Evolutionary conservation across 2,113 vertebrate species (phyloP).

Genomic region (Aldabrachelys gigantea): DNA sequence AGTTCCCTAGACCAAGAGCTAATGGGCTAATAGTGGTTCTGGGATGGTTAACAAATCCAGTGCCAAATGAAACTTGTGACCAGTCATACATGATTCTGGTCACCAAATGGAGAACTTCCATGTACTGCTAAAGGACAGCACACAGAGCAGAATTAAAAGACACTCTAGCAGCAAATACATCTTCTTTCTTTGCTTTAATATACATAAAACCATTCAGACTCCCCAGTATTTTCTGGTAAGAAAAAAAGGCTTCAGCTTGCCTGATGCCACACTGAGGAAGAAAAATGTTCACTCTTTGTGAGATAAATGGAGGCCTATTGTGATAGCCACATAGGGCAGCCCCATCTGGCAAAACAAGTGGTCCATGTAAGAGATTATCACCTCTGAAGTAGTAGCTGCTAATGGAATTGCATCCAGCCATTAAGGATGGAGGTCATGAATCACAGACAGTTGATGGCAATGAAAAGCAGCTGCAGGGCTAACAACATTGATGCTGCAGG

Average conservation of each 20-base stretch:
- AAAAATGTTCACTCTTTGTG: not conserved
- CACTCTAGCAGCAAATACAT: not conserved
- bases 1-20: not conserved
- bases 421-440: not conserved
- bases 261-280: not conserved
- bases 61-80: conserved; percentile 8
- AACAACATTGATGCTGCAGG: not conserved
- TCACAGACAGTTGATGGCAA: not conserved
- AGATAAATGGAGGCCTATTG: not conserved
- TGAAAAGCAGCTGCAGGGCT: not conserved
- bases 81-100: not conserved
- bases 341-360: not conserved
- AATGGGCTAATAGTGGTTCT: not conserved
- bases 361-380: not conserved
- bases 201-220: not conserved
- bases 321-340: not conserved
- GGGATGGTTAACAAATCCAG: not conserved
- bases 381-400: not conserved
- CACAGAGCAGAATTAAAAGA: not conserved
- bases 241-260: not conserved
- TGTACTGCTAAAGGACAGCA: not conserved
- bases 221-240: not conserved
- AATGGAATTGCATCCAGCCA: not conserved
- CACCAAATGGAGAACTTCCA: not conserved
- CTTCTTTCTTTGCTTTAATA: not conserved